Evolutionary conservation across 2,888 invertebrate species (phyloP), one percentile per base, ranked within the genome.

Genomic region (Melinaea marsaeus): DNA sequence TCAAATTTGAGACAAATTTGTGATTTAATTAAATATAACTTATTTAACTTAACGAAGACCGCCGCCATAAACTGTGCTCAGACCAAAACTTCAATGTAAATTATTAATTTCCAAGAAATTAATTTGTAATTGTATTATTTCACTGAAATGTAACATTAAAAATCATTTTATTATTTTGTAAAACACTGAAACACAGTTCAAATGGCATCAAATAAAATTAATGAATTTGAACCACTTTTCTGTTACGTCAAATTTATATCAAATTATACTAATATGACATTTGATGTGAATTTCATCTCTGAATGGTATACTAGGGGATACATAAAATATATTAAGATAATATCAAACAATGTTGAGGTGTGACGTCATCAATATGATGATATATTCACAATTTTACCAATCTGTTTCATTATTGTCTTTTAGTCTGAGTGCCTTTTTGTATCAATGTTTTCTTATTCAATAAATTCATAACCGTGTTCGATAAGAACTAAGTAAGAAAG

Each of bases 11-110:
- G 11, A 46, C n/a, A 46, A 9, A 11, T 46, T 46, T 46, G 46
- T 46, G 46, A 46, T 46, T 46, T 11, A 46, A 46, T 46, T 46
- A 46, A 46, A 46, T 46, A n/a, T 46, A 46, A 46, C 46, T 46
- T 46, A 46, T 46, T 46, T 46, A 46, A n/a, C 46, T 46, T 11
- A 9, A 46, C 46, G 46, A 9, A 46, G 46, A 46, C 46, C 46
- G 46, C n/a, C 46, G 46, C 13, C 46, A n/a, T 46, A 46, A 46
- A 46, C 46, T 46, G 7, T 46, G 46, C 46, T n/a, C 46, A 46
- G 46, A 22, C 0, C 22, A 22, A 22, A 22, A 22, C 22, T 22
- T 0, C 22, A 22, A 22, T 22, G 22, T 22, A 46, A 46, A n/a
- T 46, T 46, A n/a, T 9, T 4, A 9, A 46, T 46, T 22, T 22